Evolutionary conservation across 2,113 vertebrate genomes (phyloP).

Genomic region (Antechinus flavipes): DNA sequence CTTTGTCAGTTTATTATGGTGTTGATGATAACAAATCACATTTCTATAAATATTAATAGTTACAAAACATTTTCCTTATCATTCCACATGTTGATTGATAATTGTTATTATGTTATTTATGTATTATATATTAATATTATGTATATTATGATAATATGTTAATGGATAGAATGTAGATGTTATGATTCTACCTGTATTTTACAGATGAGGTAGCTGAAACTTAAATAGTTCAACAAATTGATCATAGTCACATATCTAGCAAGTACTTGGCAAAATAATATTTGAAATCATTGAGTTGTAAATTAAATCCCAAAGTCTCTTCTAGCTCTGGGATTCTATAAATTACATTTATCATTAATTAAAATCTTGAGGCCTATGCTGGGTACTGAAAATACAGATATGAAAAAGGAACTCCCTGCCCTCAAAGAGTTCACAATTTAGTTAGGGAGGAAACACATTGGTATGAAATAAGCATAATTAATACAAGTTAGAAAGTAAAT

Average conservation of each 20-base stretch:
- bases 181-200: not conserved
- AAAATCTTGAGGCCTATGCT: no score
- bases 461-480: not conserved
- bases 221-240: not conserved
- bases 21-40: not conserved
- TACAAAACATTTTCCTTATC: not conserved
- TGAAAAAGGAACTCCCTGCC: not conserved
- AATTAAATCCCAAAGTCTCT: not conserved
- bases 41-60: not conserved
- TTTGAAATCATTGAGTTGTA: not conserved
- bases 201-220: not conserved
- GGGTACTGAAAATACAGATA: no score
- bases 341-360: no score
- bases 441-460: not conserved
- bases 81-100: not conserved
- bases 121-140: no score
- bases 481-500: not conserved
- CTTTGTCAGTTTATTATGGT: constrained; percentile 31
- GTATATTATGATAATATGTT: not conserved
- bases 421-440: not conserved
- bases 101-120: not conserved
- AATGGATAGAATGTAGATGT: not conserved
- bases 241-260: not conserved
- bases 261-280: not conserved
- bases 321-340: not conserved